phyloP scores from a whole-genome alignment of 2,797 vertebrate genomes.

The Sebastes ruberrimus region DNA sequence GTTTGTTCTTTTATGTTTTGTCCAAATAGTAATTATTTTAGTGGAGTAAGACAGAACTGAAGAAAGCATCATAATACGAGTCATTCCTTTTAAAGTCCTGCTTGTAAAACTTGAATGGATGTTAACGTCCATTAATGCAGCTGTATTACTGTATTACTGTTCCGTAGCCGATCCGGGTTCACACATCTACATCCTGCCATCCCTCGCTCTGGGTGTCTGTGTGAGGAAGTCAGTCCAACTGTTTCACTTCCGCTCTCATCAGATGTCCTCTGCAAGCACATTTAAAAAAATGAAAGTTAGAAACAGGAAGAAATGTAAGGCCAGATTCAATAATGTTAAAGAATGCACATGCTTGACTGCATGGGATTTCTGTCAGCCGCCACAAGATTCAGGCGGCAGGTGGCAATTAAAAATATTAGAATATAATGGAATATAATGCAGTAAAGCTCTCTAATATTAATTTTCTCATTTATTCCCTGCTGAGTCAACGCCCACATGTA shows the following conservation, averaged over 20 bases:
- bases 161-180: background rate
- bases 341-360: no score
- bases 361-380: background rate
- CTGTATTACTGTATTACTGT: background rate
- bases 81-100: background rate
- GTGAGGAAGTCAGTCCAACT: background rate
- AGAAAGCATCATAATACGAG: background rate
- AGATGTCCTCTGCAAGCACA: background rate
- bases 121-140: background rate
- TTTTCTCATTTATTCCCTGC: no score
- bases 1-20: background rate
- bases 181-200: background rate
- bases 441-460: no score
- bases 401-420: no score
- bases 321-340: background rate
- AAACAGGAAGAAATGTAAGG: background rate
- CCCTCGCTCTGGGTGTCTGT: background rate
- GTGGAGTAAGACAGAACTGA: background rate
- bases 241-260: background rate
- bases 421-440: no score
- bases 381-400: no score
- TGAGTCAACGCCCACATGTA: no score
- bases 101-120: background rate
- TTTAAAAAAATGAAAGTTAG: background rate
- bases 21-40: background rate